Conservation (phyloP, 1,140 invertebrate genomes). For the Gonioctena quinquepunctata region DNA sequence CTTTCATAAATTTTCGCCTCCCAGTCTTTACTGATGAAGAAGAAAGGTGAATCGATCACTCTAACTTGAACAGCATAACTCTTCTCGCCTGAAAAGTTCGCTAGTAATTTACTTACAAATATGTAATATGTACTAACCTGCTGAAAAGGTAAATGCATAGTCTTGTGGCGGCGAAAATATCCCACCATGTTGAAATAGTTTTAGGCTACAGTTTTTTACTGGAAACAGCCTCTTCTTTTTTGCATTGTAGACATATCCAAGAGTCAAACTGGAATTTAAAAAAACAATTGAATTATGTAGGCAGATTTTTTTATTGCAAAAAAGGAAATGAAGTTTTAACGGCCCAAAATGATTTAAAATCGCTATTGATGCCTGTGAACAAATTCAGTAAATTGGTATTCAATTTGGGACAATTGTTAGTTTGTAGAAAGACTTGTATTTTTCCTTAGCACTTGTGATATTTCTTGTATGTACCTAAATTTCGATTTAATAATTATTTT, state of each 20-base stretch:
- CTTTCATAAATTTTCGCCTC: slow-evolving; percentile 69
- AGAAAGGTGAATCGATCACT: slow-evolving; percentile 62
- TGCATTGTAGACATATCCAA: slow-evolving; percentile 68
- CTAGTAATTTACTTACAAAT: too few species aligned
- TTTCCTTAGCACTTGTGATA: too few species aligned
- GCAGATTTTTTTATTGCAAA: too few species aligned
- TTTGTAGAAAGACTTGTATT: too few species aligned
- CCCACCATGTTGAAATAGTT: slow-evolving; percentile 68
- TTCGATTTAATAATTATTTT: too few species aligned
- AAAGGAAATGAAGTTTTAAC: too few species aligned
- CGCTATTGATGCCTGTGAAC: too few species aligned
- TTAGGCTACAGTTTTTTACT: slow-evolving; percentile 61
- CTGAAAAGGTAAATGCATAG: slow-evolving; percentile 66
- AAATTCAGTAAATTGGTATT: too few species aligned
- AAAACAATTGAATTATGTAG: too few species aligned
- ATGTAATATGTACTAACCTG: slow-evolving; percentile 54
- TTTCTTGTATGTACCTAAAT: too few species aligned
- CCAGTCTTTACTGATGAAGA: slow-evolving; percentile 70
- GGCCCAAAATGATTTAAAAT: too few species aligned
- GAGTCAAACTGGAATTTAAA: slow-evolving; percentile 61
- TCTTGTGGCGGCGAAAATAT: slow-evolving; percentile 64
- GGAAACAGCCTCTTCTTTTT: slow-evolving; percentile 60
- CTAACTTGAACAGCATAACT: slow-evolving; percentile 60
- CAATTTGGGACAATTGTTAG: too few species aligned
- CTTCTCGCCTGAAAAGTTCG: slow-evolving; percentile 54